Base-by-base conservation (phyloP, 1,140 invertebrate genomes). In the Conopomorpha cramerella region DNA sequence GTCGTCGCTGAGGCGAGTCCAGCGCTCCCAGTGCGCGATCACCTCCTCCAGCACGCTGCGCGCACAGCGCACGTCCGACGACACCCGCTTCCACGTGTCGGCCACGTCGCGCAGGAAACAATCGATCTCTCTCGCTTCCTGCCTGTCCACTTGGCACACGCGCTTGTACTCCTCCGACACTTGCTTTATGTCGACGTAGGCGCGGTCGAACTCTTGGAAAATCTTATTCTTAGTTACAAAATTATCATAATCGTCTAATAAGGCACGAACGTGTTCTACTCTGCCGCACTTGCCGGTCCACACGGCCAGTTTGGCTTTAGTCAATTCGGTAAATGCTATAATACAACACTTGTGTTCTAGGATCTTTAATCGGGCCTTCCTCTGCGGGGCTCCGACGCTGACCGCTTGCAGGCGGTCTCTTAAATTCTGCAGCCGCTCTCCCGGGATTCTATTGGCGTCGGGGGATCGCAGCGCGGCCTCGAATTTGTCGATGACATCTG, bases 161-260 rank as follows among this genome's bases (percentile, higher is more conserved):
- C 85, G 84, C 77, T 94, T 95, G 56, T 94, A 96, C 52, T 92
- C 91, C 28, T 95, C 92, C 18, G 91, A 87, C 28, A 94, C 90
- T 56, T 92, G 89, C 70, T 95, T 91, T 84, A 95, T 93, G 55
- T 96, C 92, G 41, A 89, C 78, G 55, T 89, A 95, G 12, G 92
- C 92, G 79, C 92, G 92, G 55, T 95, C 92, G 74, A 96, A 96
- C 74, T 94, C 92, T 67, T 95, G 90, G 78, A 96, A 95, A 50
- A 97, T 91, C 65, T 92, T 88, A 71, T 93, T 94, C 48, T 86
- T 85, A 2, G 91, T 91, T 8, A 96, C 93, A 78, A 94, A 95
- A 79, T 91, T 92, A 45, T 90, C 84, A 57, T 96, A 96, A 54
- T 96, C 92, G 44, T 91, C 87, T 45, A 96, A 70, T 64, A 95